These are phyloP conservation scores for Cataglyphis rosenhaueri DNA, from an alignment of 2,888 invertebrate genomes.

Conservation along the genomic window DNA sequence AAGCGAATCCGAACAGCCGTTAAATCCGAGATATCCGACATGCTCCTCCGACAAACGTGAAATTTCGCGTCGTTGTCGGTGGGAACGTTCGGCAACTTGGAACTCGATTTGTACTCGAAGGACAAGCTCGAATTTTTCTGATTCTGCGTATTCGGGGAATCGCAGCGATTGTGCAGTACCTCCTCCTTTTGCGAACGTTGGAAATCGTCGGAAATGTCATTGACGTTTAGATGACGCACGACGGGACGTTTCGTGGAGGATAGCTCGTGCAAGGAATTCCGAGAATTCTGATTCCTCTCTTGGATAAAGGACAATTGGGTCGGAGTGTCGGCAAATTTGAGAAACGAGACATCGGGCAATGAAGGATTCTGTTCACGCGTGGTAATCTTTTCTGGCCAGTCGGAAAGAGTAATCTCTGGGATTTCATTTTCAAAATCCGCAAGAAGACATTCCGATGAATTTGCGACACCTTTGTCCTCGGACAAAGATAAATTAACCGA, in stretches of 20 bases:
- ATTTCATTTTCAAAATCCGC: not conserved
- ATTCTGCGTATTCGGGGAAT: conserved; percentile 77
- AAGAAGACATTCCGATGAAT: not conserved
- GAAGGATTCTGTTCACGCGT: not conserved
- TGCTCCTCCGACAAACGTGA: conserved; percentile 49
- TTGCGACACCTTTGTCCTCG: not conserved
- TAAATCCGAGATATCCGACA: conserved; percentile 45
- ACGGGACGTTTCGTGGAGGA: not conserved
- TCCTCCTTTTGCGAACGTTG: not conserved
- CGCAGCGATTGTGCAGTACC: not conserved
- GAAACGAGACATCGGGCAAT: not conserved
- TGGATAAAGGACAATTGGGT: conserved; percentile 62
- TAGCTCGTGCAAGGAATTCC: conserved; percentile 71
- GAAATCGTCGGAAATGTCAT: not conserved
- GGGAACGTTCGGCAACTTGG: conserved; percentile 21
- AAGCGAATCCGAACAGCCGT: not conserved
- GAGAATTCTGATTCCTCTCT: conserved; percentile 77
- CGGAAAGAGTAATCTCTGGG: not conserved
- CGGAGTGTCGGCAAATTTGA: not conserved
- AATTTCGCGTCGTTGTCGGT: not conserved
- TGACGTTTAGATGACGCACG: not conserved
- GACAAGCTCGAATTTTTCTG: conserved; percentile 74
- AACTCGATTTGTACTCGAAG: conserved; percentile 68
- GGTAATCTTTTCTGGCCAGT: not conserved
- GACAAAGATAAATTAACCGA: not conserved